Percentiles rank a stretch among this genome's conserved stretches.
These are phyloP conservation scores for Cryptomyrus ogoouensis DNA, from an alignment of 2,113 vertebrate genomes.

Conservation along the genomic window DNA sequence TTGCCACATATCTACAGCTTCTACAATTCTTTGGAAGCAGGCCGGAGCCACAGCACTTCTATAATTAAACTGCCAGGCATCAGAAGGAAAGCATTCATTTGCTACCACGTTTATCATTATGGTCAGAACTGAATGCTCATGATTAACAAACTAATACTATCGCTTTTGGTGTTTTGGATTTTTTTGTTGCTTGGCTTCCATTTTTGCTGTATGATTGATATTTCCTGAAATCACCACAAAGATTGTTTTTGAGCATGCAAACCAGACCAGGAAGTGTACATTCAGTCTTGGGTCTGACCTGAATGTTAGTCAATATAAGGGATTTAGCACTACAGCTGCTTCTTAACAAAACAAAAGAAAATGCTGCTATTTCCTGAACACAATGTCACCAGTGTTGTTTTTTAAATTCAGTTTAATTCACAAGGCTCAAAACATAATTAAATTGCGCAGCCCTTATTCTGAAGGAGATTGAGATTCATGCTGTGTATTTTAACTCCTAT, in stretches of 20 bases:
- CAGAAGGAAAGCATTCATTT: background rate
- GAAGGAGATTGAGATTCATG: background rate
- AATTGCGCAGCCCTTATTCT: background rate
- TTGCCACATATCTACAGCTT: background rate
- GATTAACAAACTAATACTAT: background rate
- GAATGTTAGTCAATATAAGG: background rate
- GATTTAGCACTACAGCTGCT: background rate
- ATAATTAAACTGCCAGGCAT: background rate
- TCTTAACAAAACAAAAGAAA: background rate
- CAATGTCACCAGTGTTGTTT: background rate
- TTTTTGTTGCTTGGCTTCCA: background rate
- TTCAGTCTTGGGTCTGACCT: background rate
- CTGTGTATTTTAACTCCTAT: background rate
- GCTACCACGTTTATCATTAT: background rate
- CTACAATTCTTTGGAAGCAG: background rate
- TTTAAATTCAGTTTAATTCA: background rate
- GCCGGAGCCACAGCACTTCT: background rate
- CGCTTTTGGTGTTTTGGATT: background rate
- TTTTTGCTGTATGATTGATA: background rate
- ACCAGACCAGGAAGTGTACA: background rate
- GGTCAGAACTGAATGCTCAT: background rate
- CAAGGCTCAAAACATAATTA: background rate
- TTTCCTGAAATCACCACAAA: background rate
- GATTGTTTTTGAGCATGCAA: background rate
- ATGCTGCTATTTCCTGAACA: background rate